These are phyloP conservation scores for Cantharis rustica DNA, from an alignment of 2,888 invertebrate species.

Conservation along the genomic window DNA sequence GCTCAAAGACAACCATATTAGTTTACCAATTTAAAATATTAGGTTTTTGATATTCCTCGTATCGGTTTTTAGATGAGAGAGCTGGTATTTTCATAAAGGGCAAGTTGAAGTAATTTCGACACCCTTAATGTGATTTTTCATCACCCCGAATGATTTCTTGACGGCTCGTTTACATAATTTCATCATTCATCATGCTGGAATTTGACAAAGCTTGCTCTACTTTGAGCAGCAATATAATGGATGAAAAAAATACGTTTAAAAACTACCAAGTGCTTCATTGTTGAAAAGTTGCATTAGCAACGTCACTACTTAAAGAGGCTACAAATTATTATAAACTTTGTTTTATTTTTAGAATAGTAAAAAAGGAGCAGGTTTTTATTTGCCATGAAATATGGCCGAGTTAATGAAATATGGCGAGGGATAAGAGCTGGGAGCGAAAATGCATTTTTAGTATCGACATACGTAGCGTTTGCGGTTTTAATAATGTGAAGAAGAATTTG, in stretches of 20 bases:
- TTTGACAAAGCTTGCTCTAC: slow-evolving; percentile 26
- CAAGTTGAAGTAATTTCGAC: slow-evolving; percentile 24
- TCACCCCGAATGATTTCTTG: slow-evolving; percentile 34
- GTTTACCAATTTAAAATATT: slow-evolving; percentile 2
- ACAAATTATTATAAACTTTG: neutral
- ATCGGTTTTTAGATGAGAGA: slow-evolving; percentile 14
- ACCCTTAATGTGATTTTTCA: slow-evolving; percentile 28
- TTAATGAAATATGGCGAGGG: neutral
- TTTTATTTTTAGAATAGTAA: neutral
- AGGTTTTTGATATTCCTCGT: slow-evolving; percentile 9
- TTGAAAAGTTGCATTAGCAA: slow-evolving; percentile 16
- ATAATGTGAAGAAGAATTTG: neutral
- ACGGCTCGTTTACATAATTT: slow-evolving; percentile 40
- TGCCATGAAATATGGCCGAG: neutral
- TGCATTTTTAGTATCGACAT: neutral
- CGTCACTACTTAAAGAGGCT: slow-evolving; percentile 5
- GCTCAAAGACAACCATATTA: neutral
- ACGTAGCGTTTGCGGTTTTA: neutral
- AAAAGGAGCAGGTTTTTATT: neutral
- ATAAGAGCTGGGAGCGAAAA: neutral
- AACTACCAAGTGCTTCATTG: slow-evolving; percentile 24
- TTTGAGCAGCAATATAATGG: slow-evolving; percentile 19
- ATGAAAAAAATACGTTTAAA: slow-evolving; percentile 22
- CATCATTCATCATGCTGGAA: slow-evolving; percentile 37
- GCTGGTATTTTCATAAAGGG: slow-evolving; percentile 23